phyloP scores from a whole-genome alignment of 2,797 vertebrate species.

The Lagocephalus sceleratus region DNA sequence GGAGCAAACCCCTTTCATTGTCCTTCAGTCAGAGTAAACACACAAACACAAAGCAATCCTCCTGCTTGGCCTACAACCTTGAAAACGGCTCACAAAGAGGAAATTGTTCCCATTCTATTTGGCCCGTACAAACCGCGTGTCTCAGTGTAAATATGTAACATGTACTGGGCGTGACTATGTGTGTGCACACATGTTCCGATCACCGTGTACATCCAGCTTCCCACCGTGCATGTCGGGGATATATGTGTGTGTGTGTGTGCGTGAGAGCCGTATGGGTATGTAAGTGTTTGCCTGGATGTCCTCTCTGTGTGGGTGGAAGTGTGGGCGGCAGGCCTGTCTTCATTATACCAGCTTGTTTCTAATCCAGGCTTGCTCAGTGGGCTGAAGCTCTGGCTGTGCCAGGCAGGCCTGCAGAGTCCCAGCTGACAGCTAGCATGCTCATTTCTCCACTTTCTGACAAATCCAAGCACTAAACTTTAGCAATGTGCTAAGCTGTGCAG shows the following conservation, averaged over 20 bases:
- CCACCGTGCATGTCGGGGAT: constrained; percentile 17
- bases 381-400: constrained; percentile 64
- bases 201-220: constrained; percentile 39
- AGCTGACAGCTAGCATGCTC: constrained; percentile 67
- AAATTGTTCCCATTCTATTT: constrained; percentile 47
- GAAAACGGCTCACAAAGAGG: constrained; percentile 34
- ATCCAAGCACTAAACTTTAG: constrained; percentile 44
- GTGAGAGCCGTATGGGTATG: constrained; percentile 45
- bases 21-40: constrained; percentile 64
- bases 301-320: constrained; percentile 61
- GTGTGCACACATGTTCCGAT: constrained; percentile 34
- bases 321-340: constrained; percentile 62
- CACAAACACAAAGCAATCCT: constrained; percentile 45
- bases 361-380: constrained; percentile 71
- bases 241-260: constrained; percentile 12
- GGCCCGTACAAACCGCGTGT: constrained; percentile 12
- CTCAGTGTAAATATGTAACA: constrained; percentile 28
- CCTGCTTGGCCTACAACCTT: constrained; percentile 36
- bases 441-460: constrained; percentile 43
- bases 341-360: constrained; percentile 68
- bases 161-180: constrained; percentile 16
- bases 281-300: constrained; percentile 57
- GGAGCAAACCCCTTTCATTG: constrained; percentile 64
- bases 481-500: constrained; percentile 38
- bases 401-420: constrained; percentile 61